A percentile compares a stretch with the other conserved stretches of the same genome.
Conservation (phyloP, 2,888 invertebrate genomes). For the Xylota segnis region DNA sequence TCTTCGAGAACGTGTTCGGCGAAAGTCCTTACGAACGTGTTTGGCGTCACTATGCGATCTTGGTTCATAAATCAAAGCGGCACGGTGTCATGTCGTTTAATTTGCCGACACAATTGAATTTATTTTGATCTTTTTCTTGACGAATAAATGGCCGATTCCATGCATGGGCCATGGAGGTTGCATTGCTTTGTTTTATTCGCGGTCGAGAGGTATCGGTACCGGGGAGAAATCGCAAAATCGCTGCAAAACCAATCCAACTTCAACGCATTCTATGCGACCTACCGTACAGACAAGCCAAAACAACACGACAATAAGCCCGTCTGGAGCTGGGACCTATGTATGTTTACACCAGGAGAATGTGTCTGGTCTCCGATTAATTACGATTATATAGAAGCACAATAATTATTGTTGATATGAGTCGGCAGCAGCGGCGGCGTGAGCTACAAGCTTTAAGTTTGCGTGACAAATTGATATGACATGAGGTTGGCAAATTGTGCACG, state of each 20-base stretch:
- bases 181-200: conserved; percentile 38
- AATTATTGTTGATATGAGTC: conserved; percentile 75
- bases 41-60: conserved; percentile 75
- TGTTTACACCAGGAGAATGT: conserved; percentile 20
- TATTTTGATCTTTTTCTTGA: conserved; percentile 69
- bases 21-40: conserved; percentile 70
- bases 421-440: conserved; percentile 46
- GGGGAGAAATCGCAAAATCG: conserved; percentile 25
- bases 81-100: conserved; percentile 76
- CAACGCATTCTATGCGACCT: conserved; percentile 48
- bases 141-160: conserved; percentile 37
- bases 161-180: conserved; percentile 25
- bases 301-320: conserved; percentile 63
- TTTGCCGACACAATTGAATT: conserved; percentile 76
- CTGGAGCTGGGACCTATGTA: conserved; percentile 8
- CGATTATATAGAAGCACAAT: conserved; percentile 75
- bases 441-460: conserved; percentile 73
- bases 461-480: conserved; percentile 77
- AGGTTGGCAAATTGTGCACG: conserved; percentile 72
- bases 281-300: conserved; percentile 59
- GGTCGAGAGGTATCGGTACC: conserved; percentile 2
- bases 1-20: conserved; percentile 56
- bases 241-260: conserved; percentile 42
- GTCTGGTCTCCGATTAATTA: conserved; percentile 67
- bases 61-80: conserved; percentile 75